phyloP scores from a whole-genome alignment of 2,797 vertebrate species.

The Remorina albescens region DNA sequence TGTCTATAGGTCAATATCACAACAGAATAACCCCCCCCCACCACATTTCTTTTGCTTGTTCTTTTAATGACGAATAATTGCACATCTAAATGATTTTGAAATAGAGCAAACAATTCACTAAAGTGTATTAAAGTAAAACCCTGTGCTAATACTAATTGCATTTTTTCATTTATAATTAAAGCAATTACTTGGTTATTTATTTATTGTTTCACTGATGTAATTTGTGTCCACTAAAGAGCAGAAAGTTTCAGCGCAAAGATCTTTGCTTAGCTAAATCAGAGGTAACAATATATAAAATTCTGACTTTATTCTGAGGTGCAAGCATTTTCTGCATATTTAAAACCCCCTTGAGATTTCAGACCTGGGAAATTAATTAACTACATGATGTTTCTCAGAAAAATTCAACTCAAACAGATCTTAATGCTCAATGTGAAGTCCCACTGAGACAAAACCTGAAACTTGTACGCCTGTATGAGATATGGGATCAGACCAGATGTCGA shows the following conservation, averaged over 20 bases:
- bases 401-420: slow-evolving; percentile 19
- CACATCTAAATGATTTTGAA: background rate
- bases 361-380: slow-evolving; percentile 40
- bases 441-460: slow-evolving; percentile 17
- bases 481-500: no score
- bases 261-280: slow-evolving; percentile 31
- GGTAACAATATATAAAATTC: slow-evolving; percentile 7
- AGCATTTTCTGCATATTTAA: slow-evolving; percentile 28
- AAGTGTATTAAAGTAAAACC: background rate
- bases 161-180: background rate
- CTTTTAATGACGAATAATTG: background rate
- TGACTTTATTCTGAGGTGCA: slow-evolving; percentile 28
- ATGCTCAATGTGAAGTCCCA: slow-evolving; percentile 44
- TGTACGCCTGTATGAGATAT: no score
- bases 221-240: background rate
- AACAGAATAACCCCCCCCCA: background rate
- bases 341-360: slow-evolving; percentile 29
- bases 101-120: slow-evolving; percentile 7
- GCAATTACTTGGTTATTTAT: background rate
- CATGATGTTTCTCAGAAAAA: background rate
- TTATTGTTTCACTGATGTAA: background rate
- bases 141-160: background rate
- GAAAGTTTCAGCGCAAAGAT: background rate
- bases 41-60: background rate
- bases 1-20: background rate